Conservation (phyloP, 2,113 vertebrate genomes). For the Thamnophis sirtalis region DNA sequence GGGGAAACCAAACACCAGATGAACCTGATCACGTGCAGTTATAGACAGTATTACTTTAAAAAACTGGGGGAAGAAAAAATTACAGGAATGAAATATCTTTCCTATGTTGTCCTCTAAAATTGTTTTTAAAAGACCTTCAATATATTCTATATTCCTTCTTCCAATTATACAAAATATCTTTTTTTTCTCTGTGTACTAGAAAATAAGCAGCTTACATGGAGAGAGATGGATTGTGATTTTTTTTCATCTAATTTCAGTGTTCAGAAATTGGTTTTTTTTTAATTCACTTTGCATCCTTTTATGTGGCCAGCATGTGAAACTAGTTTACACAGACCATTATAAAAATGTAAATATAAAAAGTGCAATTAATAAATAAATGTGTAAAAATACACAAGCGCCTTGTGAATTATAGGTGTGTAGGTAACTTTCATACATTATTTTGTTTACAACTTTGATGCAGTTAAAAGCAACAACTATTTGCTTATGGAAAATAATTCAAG, state of each 20-base stretch:
- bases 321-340: background rate
- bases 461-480: background rate
- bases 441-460: background rate
- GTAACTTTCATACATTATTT: background rate
- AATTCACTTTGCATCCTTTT: background rate
- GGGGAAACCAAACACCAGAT: background rate
- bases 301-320: background rate
- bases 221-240: constrained; percentile 30
- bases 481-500: background rate
- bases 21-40: background rate
- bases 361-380: background rate
- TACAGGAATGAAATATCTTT: background rate
- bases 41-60: background rate
- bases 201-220: background rate
- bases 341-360: background rate
- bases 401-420: background rate
- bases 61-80: background rate
- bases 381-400: background rate
- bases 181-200: constrained; percentile 22
- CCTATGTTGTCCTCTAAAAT: background rate
- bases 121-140: background rate
- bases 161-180: constrained; percentile 13
- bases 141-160: constrained; percentile 8
- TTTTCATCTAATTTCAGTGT: background rate
- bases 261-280: background rate